Evolutionary conservation across 1,140 invertebrate genomes (phyloP).

Genomic region (Geopemphigus sp.): DNA sequence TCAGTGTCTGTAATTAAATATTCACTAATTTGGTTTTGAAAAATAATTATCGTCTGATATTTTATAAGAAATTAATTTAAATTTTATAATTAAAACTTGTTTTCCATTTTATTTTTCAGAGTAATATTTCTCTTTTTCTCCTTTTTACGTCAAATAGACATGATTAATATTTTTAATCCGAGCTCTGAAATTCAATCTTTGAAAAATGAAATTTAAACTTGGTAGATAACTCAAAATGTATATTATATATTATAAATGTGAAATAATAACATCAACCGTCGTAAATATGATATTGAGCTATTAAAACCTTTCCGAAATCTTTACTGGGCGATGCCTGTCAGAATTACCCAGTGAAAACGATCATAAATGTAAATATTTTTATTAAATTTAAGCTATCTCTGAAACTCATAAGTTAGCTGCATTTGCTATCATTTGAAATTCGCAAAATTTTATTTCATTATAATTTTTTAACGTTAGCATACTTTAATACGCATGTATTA

Average conservation of each 20-base stretch:
- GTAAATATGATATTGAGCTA: constrained; percentile 1
- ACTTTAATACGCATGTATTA: no score
- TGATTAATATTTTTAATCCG: constrained; percentile 5
- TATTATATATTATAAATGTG: constrained; percentile 11
- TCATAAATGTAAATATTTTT: constrained; percentile 21
- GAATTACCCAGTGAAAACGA: background rate
- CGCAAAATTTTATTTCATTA: background rate
- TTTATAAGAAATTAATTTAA: background rate
- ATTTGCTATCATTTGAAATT: background rate
- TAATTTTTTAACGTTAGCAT: background rate
- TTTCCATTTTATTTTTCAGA: background rate
- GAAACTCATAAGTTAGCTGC: constrained; percentile 7
- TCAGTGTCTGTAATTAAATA: no score
- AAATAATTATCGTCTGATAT: background rate
- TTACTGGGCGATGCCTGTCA: constrained; percentile 34
- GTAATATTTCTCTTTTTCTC: background rate
- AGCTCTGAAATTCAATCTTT: background rate
- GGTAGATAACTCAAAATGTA: constrained; percentile 11
- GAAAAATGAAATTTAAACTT: constrained; percentile 25
- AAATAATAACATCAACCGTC: constrained; percentile 8
- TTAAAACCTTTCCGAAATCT: constrained; percentile 18
- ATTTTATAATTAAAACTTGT: background rate
- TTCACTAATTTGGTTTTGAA: no score
- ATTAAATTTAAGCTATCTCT: constrained; percentile 29
- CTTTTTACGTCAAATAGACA: background rate